Evolutionary conservation across 2,888 invertebrate species (phyloP).

Genomic region (Eledona agricola): DNA sequence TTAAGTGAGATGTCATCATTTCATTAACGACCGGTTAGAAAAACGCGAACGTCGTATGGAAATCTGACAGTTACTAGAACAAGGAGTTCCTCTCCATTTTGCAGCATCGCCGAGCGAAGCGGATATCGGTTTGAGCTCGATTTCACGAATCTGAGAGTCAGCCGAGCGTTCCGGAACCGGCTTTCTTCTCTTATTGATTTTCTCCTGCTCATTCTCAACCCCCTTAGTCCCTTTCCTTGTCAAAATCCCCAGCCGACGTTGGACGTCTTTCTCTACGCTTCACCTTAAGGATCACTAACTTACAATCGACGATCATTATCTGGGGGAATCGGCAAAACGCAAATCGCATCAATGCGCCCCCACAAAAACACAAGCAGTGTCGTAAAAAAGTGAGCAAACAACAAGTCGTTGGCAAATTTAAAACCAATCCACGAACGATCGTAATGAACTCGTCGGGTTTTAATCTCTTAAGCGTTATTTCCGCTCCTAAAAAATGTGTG

Average conservation of each 20-base stretch:
- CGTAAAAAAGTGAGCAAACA: too few species aligned
- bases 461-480: too few species aligned
- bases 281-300: conserved; percentile 46
- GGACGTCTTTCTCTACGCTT: conserved; percentile 42
- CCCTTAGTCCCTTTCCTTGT: conserved; percentile 49
- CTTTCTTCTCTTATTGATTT: conserved; percentile 65
- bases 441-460: too few species aligned
- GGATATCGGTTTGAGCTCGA: conserved; percentile 62
- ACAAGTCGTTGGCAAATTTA: background rate
- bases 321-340: conserved; percentile 6
- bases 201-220: conserved; percentile 56
- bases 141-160: conserved; percentile 64
- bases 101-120: conserved; percentile 61
- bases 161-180: conserved; percentile 65
- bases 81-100: conserved; percentile 60
- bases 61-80: conserved; percentile 59
- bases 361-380: background rate
- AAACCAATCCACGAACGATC: too few species aligned
- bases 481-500: too few species aligned
- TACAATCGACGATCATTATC: conserved; percentile 43
- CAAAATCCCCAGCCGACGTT: conserved; percentile 48
- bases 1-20: conserved; percentile 29
- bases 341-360: conserved; percentile 8
- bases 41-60: conserved; percentile 47
- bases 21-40: conserved; percentile 17